phyloP scores from a whole-genome alignment of 2,113 vertebrate species.

The Psittacula cyanocephala region DNA sequence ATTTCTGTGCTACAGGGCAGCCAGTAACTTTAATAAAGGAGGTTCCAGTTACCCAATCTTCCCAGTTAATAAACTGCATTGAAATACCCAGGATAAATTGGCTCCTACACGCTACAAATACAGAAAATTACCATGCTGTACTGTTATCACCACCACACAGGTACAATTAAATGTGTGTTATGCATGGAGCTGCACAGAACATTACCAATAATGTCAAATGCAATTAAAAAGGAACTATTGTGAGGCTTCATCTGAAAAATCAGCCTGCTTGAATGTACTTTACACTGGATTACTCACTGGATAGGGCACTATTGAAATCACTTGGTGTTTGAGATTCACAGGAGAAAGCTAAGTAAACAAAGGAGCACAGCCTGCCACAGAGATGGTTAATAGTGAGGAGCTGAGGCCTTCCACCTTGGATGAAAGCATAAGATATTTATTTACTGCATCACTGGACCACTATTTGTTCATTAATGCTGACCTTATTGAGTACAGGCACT shows the following conservation, averaged over 20 bases:
- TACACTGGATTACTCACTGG: constrained; percentile 24
- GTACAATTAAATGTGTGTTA: constrained; percentile 69
- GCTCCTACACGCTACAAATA: constrained; percentile 49
- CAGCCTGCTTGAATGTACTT: constrained; percentile 33
- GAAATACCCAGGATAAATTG: constrained; percentile 64
- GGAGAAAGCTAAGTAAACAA: constrained; percentile 38
- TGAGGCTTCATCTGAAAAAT: constrained; percentile 56
- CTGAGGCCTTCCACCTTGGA: not conserved
- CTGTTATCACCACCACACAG: constrained; percentile 69
- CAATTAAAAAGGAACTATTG: constrained; percentile 67
- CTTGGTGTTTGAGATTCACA: constrained; percentile 7
- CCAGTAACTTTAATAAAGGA: constrained; percentile 74
- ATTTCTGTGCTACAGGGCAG: constrained; percentile 64
- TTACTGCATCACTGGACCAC: constrained; percentile 32
- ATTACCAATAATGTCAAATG: constrained; percentile 56
- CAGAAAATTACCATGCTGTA: constrained; percentile 49
- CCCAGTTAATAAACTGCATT: constrained; percentile 71
- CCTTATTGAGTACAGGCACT: not conserved
- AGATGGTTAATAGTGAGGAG: not conserved
- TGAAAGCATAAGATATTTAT: constrained; percentile 36
- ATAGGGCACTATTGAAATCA: constrained; percentile 53
- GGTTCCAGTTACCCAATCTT: constrained; percentile 68
- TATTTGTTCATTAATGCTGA: constrained; percentile 56
- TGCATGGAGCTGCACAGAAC: constrained; percentile 41
- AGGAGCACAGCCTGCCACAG: not conserved